These are phyloP conservation scores for Callocephalon fimbriatum DNA, from an alignment of 2,113 vertebrate genomes.

Conservation along the genomic window DNA sequence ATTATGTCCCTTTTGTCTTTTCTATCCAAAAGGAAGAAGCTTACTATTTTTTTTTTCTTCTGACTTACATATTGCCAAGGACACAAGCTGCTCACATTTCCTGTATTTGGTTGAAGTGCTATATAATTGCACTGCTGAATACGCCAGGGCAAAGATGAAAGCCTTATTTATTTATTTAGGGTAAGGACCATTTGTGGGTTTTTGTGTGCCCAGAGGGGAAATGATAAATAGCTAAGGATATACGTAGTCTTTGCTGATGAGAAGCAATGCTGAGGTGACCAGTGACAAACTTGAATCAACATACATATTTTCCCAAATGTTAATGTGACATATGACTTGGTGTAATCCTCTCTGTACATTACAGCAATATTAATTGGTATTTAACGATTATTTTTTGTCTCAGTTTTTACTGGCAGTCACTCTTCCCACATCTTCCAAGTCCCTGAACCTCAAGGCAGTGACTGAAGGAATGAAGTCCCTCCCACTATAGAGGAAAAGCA, in stretches of 20 bases:
- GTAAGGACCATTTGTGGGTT: neutral
- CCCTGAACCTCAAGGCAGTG: neutral
- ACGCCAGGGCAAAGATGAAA: neutral
- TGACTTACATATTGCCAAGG: neutral
- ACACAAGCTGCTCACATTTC: neutral
- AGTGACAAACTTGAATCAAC: neutral
- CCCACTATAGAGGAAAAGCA: too few species aligned
- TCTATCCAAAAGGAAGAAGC: neutral
- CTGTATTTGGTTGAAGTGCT: neutral
- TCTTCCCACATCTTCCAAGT: neutral
- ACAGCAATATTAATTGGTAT: neutral
- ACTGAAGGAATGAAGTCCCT: too few species aligned
- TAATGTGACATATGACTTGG: neutral
- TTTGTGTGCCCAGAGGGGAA: neutral
- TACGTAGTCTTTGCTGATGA: neutral
- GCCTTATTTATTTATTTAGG: neutral
- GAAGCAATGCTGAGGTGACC: rapidly evolving
- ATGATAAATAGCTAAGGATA: neutral
- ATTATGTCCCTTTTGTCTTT: neutral
- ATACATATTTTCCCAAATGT: neutral
- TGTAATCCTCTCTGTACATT: neutral
- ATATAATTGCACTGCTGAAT: neutral
- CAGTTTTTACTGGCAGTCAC: neutral
- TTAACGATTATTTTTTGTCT: neutral
- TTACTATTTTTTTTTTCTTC: neutral